Percentiles rank a stretch among this genome's conserved stretches.
Evolutionary conservation across 2,113 vertebrate genomes (phyloP).

Genomic region (Pedetes capensis): DNA sequence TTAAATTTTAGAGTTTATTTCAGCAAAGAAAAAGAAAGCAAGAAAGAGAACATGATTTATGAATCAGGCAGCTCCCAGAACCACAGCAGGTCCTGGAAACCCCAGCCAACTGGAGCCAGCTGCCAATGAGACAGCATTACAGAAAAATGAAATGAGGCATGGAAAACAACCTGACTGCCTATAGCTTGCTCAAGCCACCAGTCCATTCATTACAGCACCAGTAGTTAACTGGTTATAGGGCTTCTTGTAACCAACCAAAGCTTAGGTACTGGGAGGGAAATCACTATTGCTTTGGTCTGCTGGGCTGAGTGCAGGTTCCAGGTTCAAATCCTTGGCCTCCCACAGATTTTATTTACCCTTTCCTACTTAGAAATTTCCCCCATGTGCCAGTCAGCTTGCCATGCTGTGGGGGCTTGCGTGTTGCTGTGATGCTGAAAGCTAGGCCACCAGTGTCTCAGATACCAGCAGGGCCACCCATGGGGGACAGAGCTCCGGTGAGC

Average conservation of each 20-base stretch:
- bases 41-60: neutral
- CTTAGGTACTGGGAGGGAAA: neutral
- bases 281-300: neutral
- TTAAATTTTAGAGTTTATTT: neutral
- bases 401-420: no score
- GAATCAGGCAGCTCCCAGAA: neutral
- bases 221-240: neutral
- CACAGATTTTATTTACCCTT: neutral
- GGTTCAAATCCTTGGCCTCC: neutral
- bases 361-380: neutral
- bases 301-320: neutral
- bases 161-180: neutral
- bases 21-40: neutral
- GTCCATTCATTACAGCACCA: neutral
- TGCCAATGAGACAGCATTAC: neutral
- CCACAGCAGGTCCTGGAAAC: neutral
- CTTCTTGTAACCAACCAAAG: neutral
- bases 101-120: neutral
- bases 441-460: no score
- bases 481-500: no score
- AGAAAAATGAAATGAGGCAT: neutral
- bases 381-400: no score
- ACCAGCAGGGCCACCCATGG: no score
- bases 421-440: no score
- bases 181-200: neutral